Conservation (phyloP, 2,797 vertebrate genomes). For the Macropodus opercularis region DNA sequence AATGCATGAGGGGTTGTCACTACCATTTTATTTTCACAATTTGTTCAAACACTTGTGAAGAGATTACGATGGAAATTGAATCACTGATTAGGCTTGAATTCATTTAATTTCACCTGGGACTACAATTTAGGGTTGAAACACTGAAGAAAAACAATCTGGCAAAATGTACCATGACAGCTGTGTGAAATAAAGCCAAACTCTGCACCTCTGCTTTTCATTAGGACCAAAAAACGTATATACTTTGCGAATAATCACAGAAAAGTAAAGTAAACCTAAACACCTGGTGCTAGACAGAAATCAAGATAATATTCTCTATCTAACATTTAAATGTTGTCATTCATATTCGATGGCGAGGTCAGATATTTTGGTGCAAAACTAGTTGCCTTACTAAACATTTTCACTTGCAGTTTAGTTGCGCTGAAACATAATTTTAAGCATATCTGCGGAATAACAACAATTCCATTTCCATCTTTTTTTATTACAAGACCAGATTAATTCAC, state of each 20-base stretch:
- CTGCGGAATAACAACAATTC: slow-evolving; percentile 14
- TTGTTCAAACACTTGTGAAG: slow-evolving; percentile 60
- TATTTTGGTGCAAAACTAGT: too few species aligned
- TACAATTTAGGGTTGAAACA: slow-evolving; percentile 65
- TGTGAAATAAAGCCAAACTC: slow-evolving; percentile 60
- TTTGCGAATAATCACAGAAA: too few species aligned
- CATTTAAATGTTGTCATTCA: too few species aligned
- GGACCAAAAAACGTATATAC: too few species aligned
- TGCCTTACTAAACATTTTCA: too few species aligned
- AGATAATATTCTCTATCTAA: too few species aligned
- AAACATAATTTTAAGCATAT: neutral
- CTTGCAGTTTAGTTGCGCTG: too few species aligned
- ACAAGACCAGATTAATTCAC: slow-evolving; percentile 34
- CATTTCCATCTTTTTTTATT: neutral
- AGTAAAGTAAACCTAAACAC: too few species aligned
- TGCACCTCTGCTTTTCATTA: slow-evolving; percentile 54
- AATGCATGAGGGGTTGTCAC: slow-evolving; percentile 73
- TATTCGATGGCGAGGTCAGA: too few species aligned
- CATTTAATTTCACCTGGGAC: slow-evolving; percentile 73
- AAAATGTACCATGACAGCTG: slow-evolving; percentile 53
- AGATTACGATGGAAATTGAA: slow-evolving; percentile 73
- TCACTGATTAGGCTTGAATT: slow-evolving; percentile 68
- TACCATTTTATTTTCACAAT: slow-evolving; percentile 66
- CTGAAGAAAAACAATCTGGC: slow-evolving; percentile 55
- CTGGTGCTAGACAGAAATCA: too few species aligned